phyloP scores from a whole-genome alignment of 1,140 invertebrate species.

The Drosophila burlai region DNA sequence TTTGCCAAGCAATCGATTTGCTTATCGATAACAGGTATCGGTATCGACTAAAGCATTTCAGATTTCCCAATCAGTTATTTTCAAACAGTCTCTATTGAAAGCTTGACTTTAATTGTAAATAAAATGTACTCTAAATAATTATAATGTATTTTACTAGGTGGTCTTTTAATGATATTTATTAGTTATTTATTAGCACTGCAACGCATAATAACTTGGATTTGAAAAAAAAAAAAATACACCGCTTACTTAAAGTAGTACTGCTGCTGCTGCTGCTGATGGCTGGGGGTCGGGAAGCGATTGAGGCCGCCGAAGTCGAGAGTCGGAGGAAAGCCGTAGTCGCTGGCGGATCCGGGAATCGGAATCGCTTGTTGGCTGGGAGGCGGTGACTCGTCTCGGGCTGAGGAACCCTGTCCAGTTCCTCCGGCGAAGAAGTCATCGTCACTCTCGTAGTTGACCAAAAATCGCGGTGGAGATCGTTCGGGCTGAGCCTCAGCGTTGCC shows the following conservation, averaged over 20 bases:
- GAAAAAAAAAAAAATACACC: slow-evolving; percentile 22
- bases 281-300: slow-evolving; percentile 10
- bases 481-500: slow-evolving; percentile 5
- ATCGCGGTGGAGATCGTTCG: slow-evolving; percentile 15
- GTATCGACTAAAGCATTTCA: not conserved
- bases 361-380: not conserved
- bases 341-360: not conserved
- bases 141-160: not conserved
- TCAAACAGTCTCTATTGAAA: not conserved
- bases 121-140: not conserved
- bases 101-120: not conserved
- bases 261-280: slow-evolving; percentile 24
- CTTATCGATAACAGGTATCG: not conserved
- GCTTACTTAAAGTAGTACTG: slow-evolving; percentile 42
- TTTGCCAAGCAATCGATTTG: not conserved
- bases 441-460: slow-evolving; percentile 40
- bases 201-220: slow-evolving; percentile 8
- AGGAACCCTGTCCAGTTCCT: not conserved
- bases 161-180: slow-evolving; percentile 3
- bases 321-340: not conserved
- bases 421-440: slow-evolving; percentile 16
- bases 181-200: slow-evolving; percentile 12
- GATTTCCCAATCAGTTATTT: not conserved
- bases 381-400: not conserved
- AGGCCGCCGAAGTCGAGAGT: not conserved